These are phyloP conservation scores for Neocrepidodera transversa DNA, from an alignment of 2,888 invertebrate species.

Conservation along the genomic window DNA sequence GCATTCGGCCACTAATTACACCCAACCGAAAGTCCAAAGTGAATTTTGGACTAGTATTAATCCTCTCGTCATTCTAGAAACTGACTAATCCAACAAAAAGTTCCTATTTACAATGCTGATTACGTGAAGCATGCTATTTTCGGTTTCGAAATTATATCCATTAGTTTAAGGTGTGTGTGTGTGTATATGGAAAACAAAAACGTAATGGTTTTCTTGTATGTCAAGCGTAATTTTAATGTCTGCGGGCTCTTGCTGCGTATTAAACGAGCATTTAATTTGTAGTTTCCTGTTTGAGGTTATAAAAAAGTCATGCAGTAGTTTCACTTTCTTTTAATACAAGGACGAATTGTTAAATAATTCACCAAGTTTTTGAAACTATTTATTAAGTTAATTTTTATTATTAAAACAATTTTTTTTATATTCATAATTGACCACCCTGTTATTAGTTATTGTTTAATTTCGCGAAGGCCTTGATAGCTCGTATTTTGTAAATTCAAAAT, in stretches of 20 bases:
- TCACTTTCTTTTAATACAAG: no score
- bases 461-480: no score
- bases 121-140: conserved; percentile 34
- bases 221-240: conserved; percentile 31
- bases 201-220: conserved; percentile 39
- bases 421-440: no score
- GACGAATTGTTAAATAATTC: no score
- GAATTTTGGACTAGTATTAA: conserved; percentile 35
- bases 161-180: conserved; percentile 37
- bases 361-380: no score
- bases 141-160: conserved; percentile 36
- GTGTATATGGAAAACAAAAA: conserved; percentile 37
- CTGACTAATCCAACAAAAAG: conserved; percentile 36
- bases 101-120: conserved; percentile 40
- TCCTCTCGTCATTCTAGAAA: conserved; percentile 31
- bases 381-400: no score
- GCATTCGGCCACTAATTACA: conserved; percentile 42
- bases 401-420: no score
- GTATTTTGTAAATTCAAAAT: no score
- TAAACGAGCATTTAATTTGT: not conserved
- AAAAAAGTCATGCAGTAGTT: no score
- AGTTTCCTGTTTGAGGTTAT: not conserved
- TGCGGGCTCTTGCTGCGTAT: not conserved
- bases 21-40: conserved; percentile 38
- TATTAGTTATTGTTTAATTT: no score